Percentiles rank a stretch among this genome's conserved stretches.
Conservation (phyloP, 2,113 vertebrate genomes). For the Bombycilla garrulus region DNA sequence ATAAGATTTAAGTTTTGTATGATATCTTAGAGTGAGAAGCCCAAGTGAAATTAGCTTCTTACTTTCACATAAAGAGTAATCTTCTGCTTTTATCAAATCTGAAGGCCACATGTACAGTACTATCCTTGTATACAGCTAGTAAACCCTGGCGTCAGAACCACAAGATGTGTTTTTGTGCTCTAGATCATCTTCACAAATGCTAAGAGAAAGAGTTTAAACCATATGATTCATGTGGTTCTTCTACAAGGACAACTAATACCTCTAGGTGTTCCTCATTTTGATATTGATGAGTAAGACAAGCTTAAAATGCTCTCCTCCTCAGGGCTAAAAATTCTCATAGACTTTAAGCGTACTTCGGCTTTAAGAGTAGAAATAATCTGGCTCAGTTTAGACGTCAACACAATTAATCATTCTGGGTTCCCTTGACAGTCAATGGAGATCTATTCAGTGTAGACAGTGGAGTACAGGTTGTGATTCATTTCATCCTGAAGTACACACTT, state of each 20-base stretch:
- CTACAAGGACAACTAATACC: background rate
- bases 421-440: background rate
- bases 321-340: background rate
- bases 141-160: background rate
- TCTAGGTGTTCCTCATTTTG: background rate
- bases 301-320: background rate
- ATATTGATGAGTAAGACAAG: background rate
- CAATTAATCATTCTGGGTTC: background rate
- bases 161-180: background rate
- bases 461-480: slow-evolving; percentile 37
- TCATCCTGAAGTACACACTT: slow-evolving; percentile 25
- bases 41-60: background rate
- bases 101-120: background rate
- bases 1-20: background rate
- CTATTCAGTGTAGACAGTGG: background rate
- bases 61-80: background rate
- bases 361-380: slow-evolving; percentile 13
- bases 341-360: background rate
- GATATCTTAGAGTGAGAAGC: background rate
- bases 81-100: background rate
- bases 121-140: background rate
- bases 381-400: background rate
- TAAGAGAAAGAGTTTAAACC: background rate
- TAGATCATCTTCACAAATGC: background rate
- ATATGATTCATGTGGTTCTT: background rate